Percentiles rank a stretch among this genome's conserved stretches.
Conservation (phyloP, 2,797 vertebrate genomes). For the Danio aesculapii region DNA sequence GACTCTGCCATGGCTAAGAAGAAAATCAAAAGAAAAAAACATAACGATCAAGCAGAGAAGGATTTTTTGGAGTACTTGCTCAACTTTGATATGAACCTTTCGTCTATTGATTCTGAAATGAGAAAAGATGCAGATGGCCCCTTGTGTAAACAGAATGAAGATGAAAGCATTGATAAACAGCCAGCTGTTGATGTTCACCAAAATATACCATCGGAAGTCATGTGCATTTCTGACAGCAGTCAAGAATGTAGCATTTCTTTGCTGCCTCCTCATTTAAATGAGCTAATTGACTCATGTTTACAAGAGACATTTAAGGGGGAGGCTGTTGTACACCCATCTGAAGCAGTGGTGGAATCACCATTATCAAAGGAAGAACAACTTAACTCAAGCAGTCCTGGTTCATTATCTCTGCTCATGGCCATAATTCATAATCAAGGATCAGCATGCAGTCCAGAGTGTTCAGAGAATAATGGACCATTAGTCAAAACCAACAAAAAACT, state of each 20-base stretch:
- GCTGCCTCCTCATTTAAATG: conserved; percentile 27
- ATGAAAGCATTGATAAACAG: conserved; percentile 6
- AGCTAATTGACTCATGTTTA: conserved; percentile 5
- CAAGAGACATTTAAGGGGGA: not conserved
- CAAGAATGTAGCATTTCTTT: conserved; percentile 57
- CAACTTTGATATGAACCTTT: conserved; percentile 53
- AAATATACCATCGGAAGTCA: not conserved
- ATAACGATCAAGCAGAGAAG: conserved; percentile 7
- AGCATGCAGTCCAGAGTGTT: conserved; percentile 11
- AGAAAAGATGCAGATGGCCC: conserved; percentile 20
- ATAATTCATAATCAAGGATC: conserved; percentile 41
- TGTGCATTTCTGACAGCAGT: not conserved
- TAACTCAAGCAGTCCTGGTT: conserved; percentile 41
- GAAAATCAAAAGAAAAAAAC: conserved; percentile 28
- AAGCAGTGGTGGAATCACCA: not conserved
- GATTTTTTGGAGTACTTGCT: conserved; percentile 59
- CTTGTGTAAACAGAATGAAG: conserved; percentile 23
- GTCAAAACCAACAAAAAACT: not conserved
- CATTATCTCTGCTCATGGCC: conserved; percentile 56
- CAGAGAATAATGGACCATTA: not conserved
- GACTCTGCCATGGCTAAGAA: conserved; percentile 32
- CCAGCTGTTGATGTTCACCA: conserved; percentile 6
- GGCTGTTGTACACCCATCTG: not conserved
- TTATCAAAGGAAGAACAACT: conserved; percentile 10
- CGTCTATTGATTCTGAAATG: conserved; percentile 18